A percentile compares a stretch with the other conserved stretches of the same genome.
These are phyloP conservation scores for Cryptotermes secundus DNA, from an alignment of 1,140 invertebrate genomes.

Conservation along the genomic window DNA sequence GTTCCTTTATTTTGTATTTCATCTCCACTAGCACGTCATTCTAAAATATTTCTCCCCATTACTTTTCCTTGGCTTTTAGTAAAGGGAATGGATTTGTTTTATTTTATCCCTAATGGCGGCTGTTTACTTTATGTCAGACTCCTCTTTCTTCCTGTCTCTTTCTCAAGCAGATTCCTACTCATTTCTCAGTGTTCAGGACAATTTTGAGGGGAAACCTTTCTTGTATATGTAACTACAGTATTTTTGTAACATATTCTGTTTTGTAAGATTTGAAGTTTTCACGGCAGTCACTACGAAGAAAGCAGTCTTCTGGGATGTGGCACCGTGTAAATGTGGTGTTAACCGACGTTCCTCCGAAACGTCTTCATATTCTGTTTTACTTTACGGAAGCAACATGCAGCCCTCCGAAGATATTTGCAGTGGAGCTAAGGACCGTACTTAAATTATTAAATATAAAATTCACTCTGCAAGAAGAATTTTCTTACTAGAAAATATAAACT, in stretches of 20 bases:
- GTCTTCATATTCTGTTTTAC: not conserved
- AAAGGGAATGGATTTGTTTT: not conserved
- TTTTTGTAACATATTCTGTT: not conserved
- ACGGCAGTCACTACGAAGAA: no score
- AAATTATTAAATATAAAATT: conserved; percentile 1
- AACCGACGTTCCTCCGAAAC: no score
- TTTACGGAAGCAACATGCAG: not conserved
- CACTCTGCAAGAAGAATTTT: not conserved
- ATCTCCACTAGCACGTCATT: not conserved
- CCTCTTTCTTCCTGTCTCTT: not conserved
- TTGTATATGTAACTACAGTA: not conserved
- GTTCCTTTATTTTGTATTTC: not conserved
- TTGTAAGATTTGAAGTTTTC: no score
- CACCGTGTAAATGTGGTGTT: no score
- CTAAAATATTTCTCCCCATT: not conserved
- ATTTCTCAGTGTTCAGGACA: no score
- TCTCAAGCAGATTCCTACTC: not conserved
- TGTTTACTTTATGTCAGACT: not conserved
- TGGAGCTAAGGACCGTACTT: not conserved
- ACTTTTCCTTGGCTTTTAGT: not conserved
- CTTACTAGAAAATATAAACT: no score
- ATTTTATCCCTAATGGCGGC: not conserved
- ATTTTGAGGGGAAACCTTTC: no score
- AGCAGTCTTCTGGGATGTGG: no score
- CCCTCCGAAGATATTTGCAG: not conserved